These are phyloP conservation scores for Chelonus insularis DNA, from an alignment of 1,140 invertebrate genomes.

Conservation along the genomic window DNA sequence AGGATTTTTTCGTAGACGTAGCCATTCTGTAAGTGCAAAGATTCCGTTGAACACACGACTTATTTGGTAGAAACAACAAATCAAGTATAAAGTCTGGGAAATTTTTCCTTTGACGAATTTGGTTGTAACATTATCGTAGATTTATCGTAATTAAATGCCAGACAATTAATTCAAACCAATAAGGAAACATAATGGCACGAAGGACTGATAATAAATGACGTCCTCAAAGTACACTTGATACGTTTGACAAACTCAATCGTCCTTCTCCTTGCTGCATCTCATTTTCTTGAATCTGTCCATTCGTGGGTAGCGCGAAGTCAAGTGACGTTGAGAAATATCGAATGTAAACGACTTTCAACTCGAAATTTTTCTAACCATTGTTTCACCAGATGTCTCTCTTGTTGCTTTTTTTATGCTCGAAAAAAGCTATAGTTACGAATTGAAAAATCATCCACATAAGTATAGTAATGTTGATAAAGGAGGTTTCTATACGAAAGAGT, in stretches of 20 bases:
- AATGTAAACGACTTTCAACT: no score
- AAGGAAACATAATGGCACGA: background rate
- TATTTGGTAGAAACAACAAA: slow-evolving; percentile 57
- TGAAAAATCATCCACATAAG: no score
- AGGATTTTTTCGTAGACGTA: slow-evolving; percentile 65
- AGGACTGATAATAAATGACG: background rate
- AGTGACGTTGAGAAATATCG: slow-evolving; percentile 25
- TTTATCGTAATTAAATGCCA: background rate
- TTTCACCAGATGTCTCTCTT: no score
- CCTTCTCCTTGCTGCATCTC: slow-evolving; percentile 36
- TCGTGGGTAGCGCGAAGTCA: slow-evolving; percentile 34
- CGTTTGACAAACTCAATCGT: background rate
- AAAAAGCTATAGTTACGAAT: no score
- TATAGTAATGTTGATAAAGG: no score
- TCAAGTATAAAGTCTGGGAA: slow-evolving; percentile 40
- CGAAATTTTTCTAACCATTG: no score
- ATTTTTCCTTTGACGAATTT: slow-evolving; percentile 43
- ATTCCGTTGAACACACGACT: slow-evolving; percentile 46
- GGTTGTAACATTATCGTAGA: slow-evolving; percentile 35
- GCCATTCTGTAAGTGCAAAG: slow-evolving; percentile 57
- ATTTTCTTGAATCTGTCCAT: slow-evolving; percentile 34
- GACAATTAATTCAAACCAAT: background rate
- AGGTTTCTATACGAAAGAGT: no score
- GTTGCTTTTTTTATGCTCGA: no score
- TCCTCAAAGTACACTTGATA: background rate